Conservation (phyloP, 2,888 invertebrate species). For the Cinara cedri region DNA sequence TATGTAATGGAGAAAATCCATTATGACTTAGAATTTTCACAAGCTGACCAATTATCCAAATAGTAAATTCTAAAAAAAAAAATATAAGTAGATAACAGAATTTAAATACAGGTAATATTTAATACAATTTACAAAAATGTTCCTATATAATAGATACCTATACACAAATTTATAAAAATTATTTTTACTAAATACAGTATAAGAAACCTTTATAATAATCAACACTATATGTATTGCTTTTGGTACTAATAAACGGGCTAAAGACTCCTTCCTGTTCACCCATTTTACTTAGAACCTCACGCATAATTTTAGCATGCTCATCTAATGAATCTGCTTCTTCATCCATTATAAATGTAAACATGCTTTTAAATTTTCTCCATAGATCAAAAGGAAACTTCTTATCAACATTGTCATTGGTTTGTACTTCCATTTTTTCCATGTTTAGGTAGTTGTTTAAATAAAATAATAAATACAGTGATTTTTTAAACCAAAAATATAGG, state of each 20-base stretch:
- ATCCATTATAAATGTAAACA: constrained; percentile 54
- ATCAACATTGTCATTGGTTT: not conserved
- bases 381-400: constrained; percentile 51
- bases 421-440: constrained; percentile 42
- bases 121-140: not conserved
- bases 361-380: constrained; percentile 53
- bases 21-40: constrained; percentile 47
- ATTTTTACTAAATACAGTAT: not conserved
- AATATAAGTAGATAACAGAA: not conserved
- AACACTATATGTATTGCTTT: constrained; percentile 33
- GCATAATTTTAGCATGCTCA: constrained; percentile 54
- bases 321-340: constrained; percentile 53
- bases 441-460: not conserved
- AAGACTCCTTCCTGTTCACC: constrained; percentile 54
- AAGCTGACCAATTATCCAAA: constrained; percentile 56
- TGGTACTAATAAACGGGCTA: constrained; percentile 39
- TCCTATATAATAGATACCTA: too few species aligned
- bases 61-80: constrained; percentile 50
- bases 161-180: not conserved
- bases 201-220: constrained; percentile 51
- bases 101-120: not conserved
- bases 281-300: constrained; percentile 53
- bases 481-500: not conserved
- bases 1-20: constrained; percentile 41
- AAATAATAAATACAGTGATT: not conserved